Evolutionary conservation across 2,797 vertebrate genomes (phyloP).

Genomic region (Macrochelys suwanniensis): DNA sequence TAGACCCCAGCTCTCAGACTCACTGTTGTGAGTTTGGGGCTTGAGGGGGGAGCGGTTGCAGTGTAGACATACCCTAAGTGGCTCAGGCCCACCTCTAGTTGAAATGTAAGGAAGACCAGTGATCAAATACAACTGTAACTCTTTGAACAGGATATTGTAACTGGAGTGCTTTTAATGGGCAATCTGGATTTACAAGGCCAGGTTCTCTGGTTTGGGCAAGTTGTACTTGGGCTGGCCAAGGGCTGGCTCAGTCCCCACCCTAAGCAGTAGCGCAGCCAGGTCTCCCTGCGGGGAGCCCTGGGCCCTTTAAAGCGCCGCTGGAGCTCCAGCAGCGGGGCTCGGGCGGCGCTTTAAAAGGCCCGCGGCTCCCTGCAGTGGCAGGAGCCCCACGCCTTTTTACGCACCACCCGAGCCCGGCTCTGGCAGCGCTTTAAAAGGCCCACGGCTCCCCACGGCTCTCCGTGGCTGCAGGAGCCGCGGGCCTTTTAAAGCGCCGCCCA

Average conservation of each 20-base stretch:
- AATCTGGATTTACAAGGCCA: background rate
- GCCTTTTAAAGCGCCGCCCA: no score
- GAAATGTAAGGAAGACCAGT: conserved; percentile 15
- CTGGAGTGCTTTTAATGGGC: background rate
- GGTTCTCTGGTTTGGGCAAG: conserved; percentile 19
- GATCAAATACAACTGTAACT: conserved; percentile 38
- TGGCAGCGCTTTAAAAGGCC: no score
- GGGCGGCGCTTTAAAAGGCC: no score
- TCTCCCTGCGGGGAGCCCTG: no score
- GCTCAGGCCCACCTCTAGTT: background rate
- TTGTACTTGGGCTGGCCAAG: conserved; percentile 26
- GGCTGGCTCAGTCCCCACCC: background rate
- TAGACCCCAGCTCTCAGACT: background rate
- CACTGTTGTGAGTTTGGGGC: background rate
- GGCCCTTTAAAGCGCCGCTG: no score
- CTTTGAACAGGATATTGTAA: background rate
- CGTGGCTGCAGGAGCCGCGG: no score
- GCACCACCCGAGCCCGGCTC: no score
- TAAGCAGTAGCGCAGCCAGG: background rate
- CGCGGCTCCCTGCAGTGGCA: no score
- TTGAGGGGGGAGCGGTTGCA: background rate
- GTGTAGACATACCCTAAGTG: background rate
- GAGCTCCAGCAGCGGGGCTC: no score
- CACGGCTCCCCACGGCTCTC: no score
- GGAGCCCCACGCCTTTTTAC: no score